Evolutionary conservation across 2,797 vertebrate genomes (phyloP).

Genomic region (Phoeniculus purpureus): DNA sequence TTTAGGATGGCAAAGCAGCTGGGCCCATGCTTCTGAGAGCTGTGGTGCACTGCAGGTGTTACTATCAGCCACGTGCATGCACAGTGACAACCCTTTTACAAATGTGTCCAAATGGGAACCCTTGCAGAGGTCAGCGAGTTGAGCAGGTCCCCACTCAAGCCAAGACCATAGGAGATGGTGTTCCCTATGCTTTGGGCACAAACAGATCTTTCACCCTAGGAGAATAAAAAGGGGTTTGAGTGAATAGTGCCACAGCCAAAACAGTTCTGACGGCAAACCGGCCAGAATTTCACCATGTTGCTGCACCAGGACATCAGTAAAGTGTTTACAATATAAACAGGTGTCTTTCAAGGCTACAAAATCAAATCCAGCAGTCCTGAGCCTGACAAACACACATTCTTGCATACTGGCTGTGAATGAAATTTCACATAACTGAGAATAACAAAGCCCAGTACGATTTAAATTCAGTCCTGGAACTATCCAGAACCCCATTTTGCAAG

Average conservation of each 20-base stretch:
- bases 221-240: background rate
- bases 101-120: background rate
- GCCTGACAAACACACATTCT: background rate
- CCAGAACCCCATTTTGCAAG: background rate
- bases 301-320: background rate
- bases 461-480: background rate
- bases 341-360: background rate
- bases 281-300: background rate
- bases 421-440: background rate
- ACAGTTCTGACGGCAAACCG: background rate
- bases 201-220: background rate
- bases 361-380: background rate
- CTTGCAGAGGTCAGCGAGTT: background rate
- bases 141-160: background rate
- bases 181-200: background rate
- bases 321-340: background rate
- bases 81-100: background rate
- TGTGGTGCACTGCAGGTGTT: background rate
- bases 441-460: background rate
- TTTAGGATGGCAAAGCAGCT: background rate
- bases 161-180: background rate
- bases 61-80: background rate
- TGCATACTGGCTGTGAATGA: background rate
- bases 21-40: background rate
- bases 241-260: background rate